Evolutionary conservation across 1,140 invertebrate species (phyloP).

Genomic region (Wasmannia auropunctata): DNA sequence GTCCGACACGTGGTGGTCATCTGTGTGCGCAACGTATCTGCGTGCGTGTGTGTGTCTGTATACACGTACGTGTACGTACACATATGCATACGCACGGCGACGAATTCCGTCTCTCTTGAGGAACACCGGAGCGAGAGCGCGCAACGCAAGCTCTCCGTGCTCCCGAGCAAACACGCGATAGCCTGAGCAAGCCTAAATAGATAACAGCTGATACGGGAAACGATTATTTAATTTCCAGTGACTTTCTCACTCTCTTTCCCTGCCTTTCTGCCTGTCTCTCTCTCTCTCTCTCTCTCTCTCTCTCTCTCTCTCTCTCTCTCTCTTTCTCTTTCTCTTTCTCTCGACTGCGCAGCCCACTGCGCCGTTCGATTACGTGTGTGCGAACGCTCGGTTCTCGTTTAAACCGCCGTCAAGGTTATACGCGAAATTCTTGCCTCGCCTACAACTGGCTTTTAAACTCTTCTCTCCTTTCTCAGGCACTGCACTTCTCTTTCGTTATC

Average conservation of each 20-base stretch:
- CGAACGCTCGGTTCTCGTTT: conserved; percentile 27
- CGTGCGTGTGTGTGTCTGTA: too few species aligned
- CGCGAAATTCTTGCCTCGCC: conserved; percentile 42
- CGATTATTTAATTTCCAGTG: conserved; percentile 74
- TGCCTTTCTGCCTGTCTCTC: conserved; percentile 27
- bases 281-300: conserved; percentile 26
- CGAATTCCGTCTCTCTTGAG: conserved; percentile 44
- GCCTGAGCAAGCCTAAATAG: conserved; percentile 77
- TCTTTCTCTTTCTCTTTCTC: conserved; percentile 11
- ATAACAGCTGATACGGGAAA: conserved; percentile 76
- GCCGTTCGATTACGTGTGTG: conserved; percentile 10
- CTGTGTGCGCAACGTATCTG: neutral
- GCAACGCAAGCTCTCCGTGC: conserved; percentile 44
- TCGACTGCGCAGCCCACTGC: neutral
- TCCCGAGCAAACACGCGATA: conserved; percentile 75
- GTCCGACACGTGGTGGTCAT: conserved; percentile 17
- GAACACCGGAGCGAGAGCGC: conserved; percentile 45
- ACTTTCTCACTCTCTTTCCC: conserved; percentile 40
- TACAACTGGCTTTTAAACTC: conserved; percentile 40
- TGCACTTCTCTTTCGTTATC: neutral
- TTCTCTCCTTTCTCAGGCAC: conserved; percentile 10
- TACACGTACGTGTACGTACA: too few species aligned
- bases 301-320: neutral
- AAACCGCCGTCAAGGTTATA: conserved; percentile 57
- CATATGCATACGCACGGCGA: neutral